Evolutionary conservation across 2,888 invertebrate species (phyloP).

Genomic region (Eristalis arbustorum): DNA sequence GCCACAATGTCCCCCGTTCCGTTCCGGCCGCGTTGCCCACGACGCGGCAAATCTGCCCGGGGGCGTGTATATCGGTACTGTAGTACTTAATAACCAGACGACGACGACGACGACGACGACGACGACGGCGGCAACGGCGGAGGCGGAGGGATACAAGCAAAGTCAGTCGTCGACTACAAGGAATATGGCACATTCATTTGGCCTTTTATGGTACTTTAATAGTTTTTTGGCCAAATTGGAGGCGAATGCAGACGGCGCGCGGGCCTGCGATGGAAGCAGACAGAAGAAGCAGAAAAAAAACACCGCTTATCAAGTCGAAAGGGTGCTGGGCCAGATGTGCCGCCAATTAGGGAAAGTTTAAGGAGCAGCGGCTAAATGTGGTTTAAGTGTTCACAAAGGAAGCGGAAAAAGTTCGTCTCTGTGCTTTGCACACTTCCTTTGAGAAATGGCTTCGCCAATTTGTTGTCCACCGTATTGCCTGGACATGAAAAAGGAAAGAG

Average conservation of each 20-base stretch:
- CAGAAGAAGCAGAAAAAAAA: slow-evolving; percentile 10
- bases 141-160: slow-evolving; percentile 9
- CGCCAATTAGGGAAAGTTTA: slow-evolving; percentile 67
- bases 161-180: not conserved
- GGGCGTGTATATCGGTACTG: slow-evolving; percentile 10
- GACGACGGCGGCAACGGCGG: not conserved
- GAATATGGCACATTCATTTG: slow-evolving; percentile 54
- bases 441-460: slow-evolving; percentile 46
- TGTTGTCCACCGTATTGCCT: slow-evolving; percentile 46
- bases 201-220: slow-evolving; percentile 66
- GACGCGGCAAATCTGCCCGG: not conserved
- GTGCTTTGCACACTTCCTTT: not conserved
- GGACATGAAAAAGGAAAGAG: not conserved
- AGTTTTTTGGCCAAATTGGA: slow-evolving; percentile 58
- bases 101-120: not conserved
- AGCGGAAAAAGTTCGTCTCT: slow-evolving; percentile 24
- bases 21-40: not conserved
- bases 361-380: slow-evolving; percentile 48
- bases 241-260: not conserved
- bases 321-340: slow-evolving; percentile 64
- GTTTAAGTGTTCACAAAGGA: slow-evolving; percentile 56
- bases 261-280: not conserved
- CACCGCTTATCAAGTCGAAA: slow-evolving; percentile 57
- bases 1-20: slow-evolving; percentile 50
- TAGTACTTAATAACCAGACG: slow-evolving; percentile 44